Conservation (phyloP, 1,140 invertebrate species). For the Procambarus virginalis region DNA sequence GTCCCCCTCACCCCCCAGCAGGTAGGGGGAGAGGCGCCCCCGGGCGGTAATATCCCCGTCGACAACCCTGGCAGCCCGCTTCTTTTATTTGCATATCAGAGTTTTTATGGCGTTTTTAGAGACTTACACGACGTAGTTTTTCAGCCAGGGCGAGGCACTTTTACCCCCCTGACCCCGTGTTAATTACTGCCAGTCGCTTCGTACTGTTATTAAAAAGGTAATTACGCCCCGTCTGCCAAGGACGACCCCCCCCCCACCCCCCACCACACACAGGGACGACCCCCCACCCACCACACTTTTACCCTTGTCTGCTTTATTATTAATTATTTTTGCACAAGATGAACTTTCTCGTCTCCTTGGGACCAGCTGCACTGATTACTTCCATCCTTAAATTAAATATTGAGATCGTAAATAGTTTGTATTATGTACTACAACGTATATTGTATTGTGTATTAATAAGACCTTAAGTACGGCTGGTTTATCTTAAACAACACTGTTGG, state of each 20-base stretch:
- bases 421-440: too few relatives aligned
- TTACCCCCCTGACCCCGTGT: constrained; percentile 51
- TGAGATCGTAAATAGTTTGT: too few relatives aligned
- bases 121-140: constrained; percentile 28
- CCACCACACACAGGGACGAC: background rate
- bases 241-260: background rate
- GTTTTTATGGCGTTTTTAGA: constrained; percentile 41
- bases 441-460: too few relatives aligned
- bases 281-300: background rate
- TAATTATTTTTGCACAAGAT: constrained; percentile 29
- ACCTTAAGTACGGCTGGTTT: too few relatives aligned
- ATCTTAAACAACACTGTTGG: too few relatives aligned
- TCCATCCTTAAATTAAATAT: background rate
- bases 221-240: constrained; percentile 25
- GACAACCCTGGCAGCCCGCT: constrained; percentile 19
- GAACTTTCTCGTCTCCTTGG: constrained; percentile 10
- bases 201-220: constrained; percentile 65
- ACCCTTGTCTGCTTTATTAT: constrained; percentile 16
- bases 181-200: constrained; percentile 64
- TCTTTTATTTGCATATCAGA: constrained; percentile 63
- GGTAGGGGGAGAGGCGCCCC: constrained; percentile 25
- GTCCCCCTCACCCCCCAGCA: background rate
- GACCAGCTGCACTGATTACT: background rate
- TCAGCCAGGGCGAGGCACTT: background rate
- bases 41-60: constrained; percentile 55